Evolutionary conservation across 37 sponge, comb jelly and placozoan genomes (phyloP).

Genomic region (Agelas oroides): DNA sequence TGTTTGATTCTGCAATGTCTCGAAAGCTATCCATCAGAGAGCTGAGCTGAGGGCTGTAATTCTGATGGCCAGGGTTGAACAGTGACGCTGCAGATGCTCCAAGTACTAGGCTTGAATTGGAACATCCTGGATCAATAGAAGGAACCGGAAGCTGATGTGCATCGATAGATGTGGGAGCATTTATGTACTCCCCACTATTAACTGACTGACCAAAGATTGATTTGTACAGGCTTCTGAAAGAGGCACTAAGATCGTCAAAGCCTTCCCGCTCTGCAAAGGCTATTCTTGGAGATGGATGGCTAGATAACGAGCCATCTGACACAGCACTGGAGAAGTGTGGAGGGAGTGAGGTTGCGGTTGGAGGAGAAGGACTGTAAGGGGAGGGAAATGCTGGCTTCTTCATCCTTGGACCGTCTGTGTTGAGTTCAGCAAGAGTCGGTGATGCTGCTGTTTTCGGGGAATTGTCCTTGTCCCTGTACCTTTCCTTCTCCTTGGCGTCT

Average conservation of each 20-base stretch:
- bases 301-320: slow-evolving; percentile 16
- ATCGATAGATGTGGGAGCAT: background rate
- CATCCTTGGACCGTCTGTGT: slow-evolving; percentile 15
- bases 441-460: slow-evolving; percentile 11
- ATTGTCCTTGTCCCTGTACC: background rate
- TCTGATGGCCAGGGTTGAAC: background rate
- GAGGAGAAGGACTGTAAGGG: slow-evolving; percentile 12
- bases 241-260: slow-evolving; percentile 68
- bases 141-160: background rate
- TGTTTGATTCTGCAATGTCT: slow-evolving; percentile 71
- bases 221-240: slow-evolving; percentile 74
- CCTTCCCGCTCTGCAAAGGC: slow-evolving; percentile 61
- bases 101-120: background rate
- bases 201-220: slow-evolving; percentile 64
- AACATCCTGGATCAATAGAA: background rate
- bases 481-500: background rate
- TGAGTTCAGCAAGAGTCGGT: slow-evolving; percentile 71
- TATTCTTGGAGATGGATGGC: slow-evolving; percentile 5
- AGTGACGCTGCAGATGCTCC: slow-evolving; percentile 11
- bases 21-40: slow-evolving; percentile 72
- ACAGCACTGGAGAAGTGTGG: slow-evolving; percentile 22
- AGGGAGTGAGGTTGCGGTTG: background rate
- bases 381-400: slow-evolving; percentile 18
- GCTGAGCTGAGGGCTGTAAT: slow-evolving; percentile 30
- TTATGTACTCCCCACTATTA: slow-evolving; percentile 10